Base-by-base conservation (phyloP, 1,140 invertebrate species). In the Homalodisca vitripennis region DNA sequence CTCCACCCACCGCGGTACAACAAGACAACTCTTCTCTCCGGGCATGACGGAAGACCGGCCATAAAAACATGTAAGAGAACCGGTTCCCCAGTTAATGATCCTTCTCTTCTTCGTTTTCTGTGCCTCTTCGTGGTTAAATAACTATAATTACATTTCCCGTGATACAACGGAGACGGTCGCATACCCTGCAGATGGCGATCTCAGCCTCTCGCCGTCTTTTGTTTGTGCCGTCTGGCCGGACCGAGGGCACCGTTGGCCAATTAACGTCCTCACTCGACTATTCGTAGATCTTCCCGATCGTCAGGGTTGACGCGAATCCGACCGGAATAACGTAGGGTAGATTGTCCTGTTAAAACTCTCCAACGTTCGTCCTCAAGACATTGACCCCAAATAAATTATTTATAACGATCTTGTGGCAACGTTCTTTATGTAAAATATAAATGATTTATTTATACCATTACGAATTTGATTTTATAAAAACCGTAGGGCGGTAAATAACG, bases 81-180 rank as follows among this genome's bases (percentile, higher is more conserved):
- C 62, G 62, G 62, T 64, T 34, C 31, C 17, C 32, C 27, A 30
- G 62, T 34, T 64, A 64, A 64, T 64, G 62, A 64, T 64, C 29
- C 31, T 53, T 22, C 48, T n/a, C 17, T 12, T 12, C 48, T 53
- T 22, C 12, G 48, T 53, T 53, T 12, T 53, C 48, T 22, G 6
- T 3, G 62, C 17, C 63, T 46, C 30, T 17, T 26, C 30, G 63
- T 31, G 63, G 63, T 66, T 66, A 66, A 66, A 66, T 66, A 67
- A 53, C 66, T 47, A 51, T 67, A 48, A 67, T 55, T 30, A 67
- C 47, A 55, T 57, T 67, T 53, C 66, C 47, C 47, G 66, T 53
- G 47, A 66, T 47, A 66, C 65, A 66, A 66, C 47, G 41, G 62
- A 2, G 14, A 13, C 24, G 22, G 2, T 26, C 55, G 14, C n/a